These are phyloP conservation scores for Cyaniris semiargus DNA, from an alignment of 2,888 invertebrate species.

Conservation along the genomic window DNA sequence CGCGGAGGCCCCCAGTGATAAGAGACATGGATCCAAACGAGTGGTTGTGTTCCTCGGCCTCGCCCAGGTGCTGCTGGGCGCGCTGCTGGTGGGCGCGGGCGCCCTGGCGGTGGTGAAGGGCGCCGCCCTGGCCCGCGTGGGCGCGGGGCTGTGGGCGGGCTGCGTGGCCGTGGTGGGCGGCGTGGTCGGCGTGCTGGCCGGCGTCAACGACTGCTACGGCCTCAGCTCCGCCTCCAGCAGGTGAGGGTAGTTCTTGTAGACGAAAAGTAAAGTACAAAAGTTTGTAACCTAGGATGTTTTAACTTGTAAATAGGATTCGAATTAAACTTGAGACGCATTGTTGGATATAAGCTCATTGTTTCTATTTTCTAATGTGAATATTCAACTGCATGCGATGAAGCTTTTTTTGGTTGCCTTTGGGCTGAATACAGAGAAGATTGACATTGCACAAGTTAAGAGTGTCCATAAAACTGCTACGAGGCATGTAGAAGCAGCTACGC, in stretches of 20 bases:
- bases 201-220: conserved; percentile 79
- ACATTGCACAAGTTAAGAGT: no score
- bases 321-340: no score
- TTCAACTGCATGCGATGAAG: no score
- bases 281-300: no score
- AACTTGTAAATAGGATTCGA: no score
- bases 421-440: no score
- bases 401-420: no score
- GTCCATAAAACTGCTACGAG: no score
- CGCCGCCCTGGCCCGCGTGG: conserved; percentile 79
- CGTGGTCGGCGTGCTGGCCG: conserved; percentile 82
- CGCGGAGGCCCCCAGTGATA: conserved; percentile 65
- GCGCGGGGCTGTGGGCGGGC: conserved; percentile 85
- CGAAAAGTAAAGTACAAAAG: no score
- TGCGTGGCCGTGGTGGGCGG: conserved; percentile 83
- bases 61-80: conserved; percentile 82
- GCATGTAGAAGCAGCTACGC: no score
- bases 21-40: conserved; percentile 47
- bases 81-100: conserved; percentile 82
- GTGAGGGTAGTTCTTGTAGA: conserved; percentile 47
- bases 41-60: conserved; percentile 79
- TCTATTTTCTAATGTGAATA: no score
- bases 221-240: conserved; percentile 56
- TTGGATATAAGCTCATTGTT: no score
- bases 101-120: conserved; percentile 83